Evolutionary conservation across 2,888 invertebrate species (phyloP).

Genomic region (Diarsia brunnea): DNA sequence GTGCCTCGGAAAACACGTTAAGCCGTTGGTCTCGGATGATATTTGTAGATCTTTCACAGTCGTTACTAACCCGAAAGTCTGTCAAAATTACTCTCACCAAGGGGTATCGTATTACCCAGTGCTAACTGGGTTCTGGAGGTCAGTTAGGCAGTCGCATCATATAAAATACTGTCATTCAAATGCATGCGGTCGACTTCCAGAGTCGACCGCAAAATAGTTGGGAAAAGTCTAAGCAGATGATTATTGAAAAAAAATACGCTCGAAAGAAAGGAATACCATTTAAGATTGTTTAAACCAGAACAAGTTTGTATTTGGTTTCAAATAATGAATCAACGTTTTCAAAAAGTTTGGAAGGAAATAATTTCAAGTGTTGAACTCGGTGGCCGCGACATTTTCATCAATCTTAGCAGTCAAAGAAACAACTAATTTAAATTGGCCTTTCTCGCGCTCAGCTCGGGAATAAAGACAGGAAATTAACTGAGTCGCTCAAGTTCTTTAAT

Average conservation of each 20-base stretch:
- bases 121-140: no score
- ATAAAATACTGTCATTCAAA: no score
- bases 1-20: no score
- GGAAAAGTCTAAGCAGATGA: neutral
- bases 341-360: constrained; percentile 61
- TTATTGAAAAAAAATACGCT: neutral
- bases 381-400: constrained; percentile 75
- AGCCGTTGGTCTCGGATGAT: no score
- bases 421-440: constrained; percentile 75
- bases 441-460: constrained; percentile 61
- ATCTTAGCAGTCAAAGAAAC: constrained; percentile 74
- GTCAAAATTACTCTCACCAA: no score
- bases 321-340: constrained; percentile 57
- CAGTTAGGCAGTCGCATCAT: no score
- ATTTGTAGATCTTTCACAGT: no score
- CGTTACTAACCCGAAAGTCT: no score
- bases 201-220: neutral
- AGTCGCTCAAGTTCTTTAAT: constrained; percentile 68
- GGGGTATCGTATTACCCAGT: no score
- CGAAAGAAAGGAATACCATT: constrained; percentile 23
- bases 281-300: constrained; percentile 35
- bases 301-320: constrained; percentile 50
- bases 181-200: no score
- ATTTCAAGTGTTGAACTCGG: constrained; percentile 64
- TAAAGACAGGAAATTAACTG: constrained; percentile 72